Evolutionary conservation across 2,113 vertebrate species (phyloP).

Genomic region (Raphicerus campestris): DNA sequence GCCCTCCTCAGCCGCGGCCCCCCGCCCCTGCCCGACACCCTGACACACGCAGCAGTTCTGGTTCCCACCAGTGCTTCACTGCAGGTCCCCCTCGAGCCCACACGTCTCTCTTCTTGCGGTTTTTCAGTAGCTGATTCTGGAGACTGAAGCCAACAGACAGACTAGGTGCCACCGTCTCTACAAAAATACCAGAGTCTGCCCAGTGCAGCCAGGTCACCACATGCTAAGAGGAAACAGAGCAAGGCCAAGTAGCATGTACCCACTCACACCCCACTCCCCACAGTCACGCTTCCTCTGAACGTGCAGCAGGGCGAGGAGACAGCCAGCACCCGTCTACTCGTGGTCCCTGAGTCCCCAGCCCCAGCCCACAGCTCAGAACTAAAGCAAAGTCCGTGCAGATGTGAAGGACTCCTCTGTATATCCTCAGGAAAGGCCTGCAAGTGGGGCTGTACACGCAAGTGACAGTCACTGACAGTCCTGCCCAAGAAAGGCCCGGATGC

Average conservation of each 20-base stretch:
- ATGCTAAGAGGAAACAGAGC: background rate
- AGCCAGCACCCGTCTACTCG: background rate
- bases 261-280: background rate
- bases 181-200: background rate
- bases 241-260: accelerated
- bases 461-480: background rate
- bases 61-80: too few relatives aligned
- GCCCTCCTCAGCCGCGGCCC: background rate
- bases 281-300: background rate
- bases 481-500: accelerated
- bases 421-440: background rate
- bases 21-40: background rate
- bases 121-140: background rate
- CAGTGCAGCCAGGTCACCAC: background rate
- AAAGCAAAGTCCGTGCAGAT: background rate
- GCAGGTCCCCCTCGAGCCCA: background rate
- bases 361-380: too few relatives aligned
- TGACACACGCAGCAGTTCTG: accelerated
- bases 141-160: background rate
- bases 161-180: background rate
- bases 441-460: background rate
- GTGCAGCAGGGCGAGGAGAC: accelerated
- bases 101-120: background rate
- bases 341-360: accelerated
- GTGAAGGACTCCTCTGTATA: background rate